Base-by-base conservation (phyloP, 2,888 invertebrate genomes). In the Clistopyga incitator region DNA sequence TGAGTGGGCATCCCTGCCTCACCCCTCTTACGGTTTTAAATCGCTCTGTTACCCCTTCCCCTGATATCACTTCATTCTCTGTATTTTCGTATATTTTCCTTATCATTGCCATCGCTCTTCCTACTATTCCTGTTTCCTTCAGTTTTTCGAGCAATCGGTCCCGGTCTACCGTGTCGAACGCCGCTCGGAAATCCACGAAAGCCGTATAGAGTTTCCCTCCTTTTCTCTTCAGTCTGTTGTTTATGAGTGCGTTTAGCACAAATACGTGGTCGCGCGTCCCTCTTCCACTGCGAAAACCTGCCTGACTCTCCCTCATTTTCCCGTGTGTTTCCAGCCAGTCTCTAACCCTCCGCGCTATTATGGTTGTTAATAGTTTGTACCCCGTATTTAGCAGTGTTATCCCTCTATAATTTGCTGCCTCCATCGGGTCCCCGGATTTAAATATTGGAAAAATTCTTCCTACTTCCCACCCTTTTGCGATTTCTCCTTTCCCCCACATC, bases 201-300 rank as follows among this genome's bases (percentile, higher is more conserved):
- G 45, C 67, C 15, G 64, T 67, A 8, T 74, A 82, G 0, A 85
- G 18, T 56, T 52, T n/a, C n/a, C n/a, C n/a, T n/a, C n/a, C n/a
- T n/a, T n/a, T n/a, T n/a, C n/a, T n/a, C n/a, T n/a, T n/a, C 47
- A 84, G 20, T 15, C 54, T 77, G 10, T 77, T 74, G 25, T 59
- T 72, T 23, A 83, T 81, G 11, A 84, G 61, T 0, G 82, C 23
- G 13, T 78, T 71, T 18, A 84, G 29, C n/a, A 68, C 65, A 47
- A 85, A 86, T 10, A 86, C 71, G 18, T 71, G 70, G 15, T 71
- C 78, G 20, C 70, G 23, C 23, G 71, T 71, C 3, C 71, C 71
- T 6, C 64, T 71, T 0, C 42, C 50, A 13, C 13, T 18, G 13
- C 78, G 64, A n/a, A 78, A 78, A 0, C 71, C 78, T 25, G 71